These are phyloP conservation scores for Dreissena polymorpha DNA, from an alignment of 1,140 invertebrate genomes.

Conservation along the genomic window DNA sequence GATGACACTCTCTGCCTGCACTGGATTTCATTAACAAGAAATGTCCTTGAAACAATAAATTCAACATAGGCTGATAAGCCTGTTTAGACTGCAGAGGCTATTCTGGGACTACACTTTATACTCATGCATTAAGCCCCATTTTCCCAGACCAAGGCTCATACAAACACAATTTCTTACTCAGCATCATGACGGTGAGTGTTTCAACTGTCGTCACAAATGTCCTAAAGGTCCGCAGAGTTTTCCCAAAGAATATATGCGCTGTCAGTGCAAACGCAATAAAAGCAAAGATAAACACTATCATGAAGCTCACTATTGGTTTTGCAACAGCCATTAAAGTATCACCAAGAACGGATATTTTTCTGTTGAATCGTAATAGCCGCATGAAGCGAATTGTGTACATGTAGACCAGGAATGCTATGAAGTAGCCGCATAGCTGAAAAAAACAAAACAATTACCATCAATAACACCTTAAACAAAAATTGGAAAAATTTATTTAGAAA, in stretches of 20 bases:
- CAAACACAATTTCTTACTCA: constrained; percentile 58
- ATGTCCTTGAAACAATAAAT: no score
- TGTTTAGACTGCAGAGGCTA: no score
- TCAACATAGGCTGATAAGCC: no score
- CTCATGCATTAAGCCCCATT: no score
- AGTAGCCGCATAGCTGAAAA: constrained; percentile 70
- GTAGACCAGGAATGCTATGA: constrained; percentile 77
- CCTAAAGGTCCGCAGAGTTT: constrained; percentile 55
- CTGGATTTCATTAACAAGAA: no score
- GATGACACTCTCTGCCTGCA: no score
- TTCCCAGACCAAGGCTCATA: no score
- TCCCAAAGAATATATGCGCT: constrained; percentile 65
- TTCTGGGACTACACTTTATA: no score
- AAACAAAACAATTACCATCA: not conserved
- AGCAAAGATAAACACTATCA: constrained; percentile 65
- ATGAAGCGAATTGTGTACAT: constrained; percentile 79
- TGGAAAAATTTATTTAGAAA: no score
- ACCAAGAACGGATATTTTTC: constrained; percentile 66
- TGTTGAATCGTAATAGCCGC: constrained; percentile 79
- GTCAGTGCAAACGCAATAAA: constrained; percentile 67
- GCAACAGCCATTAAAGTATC: constrained; percentile 62
- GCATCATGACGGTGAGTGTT: constrained; percentile 68
- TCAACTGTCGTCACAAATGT: constrained; percentile 61
- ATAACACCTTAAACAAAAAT: not conserved
- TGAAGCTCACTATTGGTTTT: constrained; percentile 64